Percentiles rank a stretch among this genome's conserved stretches.
phyloP scores from a whole-genome alignment of 2,888 invertebrate species.

The Scotopteryx bipunctaria region DNA sequence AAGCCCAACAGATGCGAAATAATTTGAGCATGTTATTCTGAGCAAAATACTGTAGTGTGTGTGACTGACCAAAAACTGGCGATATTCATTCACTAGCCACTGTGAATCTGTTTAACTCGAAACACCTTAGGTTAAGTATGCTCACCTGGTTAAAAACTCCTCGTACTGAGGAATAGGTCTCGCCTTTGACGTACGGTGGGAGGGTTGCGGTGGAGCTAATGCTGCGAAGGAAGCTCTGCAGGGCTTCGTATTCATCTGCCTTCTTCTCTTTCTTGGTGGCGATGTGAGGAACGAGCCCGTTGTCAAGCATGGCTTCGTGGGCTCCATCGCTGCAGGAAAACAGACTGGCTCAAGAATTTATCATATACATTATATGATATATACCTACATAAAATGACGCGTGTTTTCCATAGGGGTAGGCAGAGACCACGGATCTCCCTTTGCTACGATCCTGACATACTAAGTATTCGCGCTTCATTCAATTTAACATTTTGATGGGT shows the following conservation, averaged over 20 bases:
- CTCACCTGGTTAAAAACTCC: slow-evolving; percentile 78
- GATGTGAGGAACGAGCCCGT: slow-evolving; percentile 56
- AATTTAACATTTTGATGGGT: too few relatives aligned
- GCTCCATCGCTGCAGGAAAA: slow-evolving; percentile 69
- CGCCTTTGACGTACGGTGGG: slow-evolving; percentile 77
- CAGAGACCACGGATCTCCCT: too few relatives aligned
- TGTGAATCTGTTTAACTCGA: too few relatives aligned
- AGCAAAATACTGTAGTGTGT: too few relatives aligned
- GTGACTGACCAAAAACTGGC: too few relatives aligned
- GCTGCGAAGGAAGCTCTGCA: slow-evolving; percentile 76
- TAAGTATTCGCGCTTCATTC: too few relatives aligned
- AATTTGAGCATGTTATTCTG: neutral
- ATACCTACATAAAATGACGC: too few relatives aligned
- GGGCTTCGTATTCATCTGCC: slow-evolving; percentile 74
- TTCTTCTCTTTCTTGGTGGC: slow-evolving; percentile 59
- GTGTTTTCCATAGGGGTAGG: too few relatives aligned
- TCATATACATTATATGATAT: too few relatives aligned
- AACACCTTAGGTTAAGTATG: too few relatives aligned
- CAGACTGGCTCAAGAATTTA: neutral
- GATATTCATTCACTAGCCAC: too few relatives aligned
- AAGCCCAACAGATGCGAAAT: neutral
- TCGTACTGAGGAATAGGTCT: slow-evolving; percentile 71
- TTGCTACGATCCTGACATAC: too few relatives aligned
- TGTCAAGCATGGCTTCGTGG: slow-evolving; percentile 72
- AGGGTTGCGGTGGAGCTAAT: slow-evolving; percentile 79